These are phyloP conservation scores for Paraplagusia blochii DNA, from an alignment of 2,113 vertebrate species.

Conservation along the genomic window DNA sequence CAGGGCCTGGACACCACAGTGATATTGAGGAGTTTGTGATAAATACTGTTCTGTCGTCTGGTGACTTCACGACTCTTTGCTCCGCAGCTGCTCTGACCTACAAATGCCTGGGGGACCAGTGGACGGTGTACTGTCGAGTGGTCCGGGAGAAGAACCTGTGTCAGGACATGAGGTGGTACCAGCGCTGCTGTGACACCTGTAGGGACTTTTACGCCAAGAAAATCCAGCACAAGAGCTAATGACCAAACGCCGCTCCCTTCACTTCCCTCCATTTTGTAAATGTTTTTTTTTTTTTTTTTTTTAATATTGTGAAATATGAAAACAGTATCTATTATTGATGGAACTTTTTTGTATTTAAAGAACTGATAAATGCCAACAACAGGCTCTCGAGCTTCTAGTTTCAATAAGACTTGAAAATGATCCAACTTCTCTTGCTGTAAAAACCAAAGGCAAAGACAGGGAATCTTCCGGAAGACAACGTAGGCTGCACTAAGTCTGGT, in stretches of 20 bases:
- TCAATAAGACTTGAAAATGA: constrained; percentile 75
- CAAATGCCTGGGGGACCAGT: constrained; percentile 92
- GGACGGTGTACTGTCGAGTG: constrained; percentile 92
- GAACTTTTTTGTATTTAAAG: constrained; percentile 43
- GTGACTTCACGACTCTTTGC: not conserved
- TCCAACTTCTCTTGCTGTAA: constrained; percentile 68
- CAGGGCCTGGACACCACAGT: no score
- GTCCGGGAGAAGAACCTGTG: constrained; percentile 93
- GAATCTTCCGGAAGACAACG: constrained; percentile 54
- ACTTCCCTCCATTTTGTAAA: constrained; percentile 47
- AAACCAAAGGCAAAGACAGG: constrained; percentile 22
- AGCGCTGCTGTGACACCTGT: constrained; percentile 94
- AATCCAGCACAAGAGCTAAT: constrained; percentile 82
- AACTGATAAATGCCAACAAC: constrained; percentile 55
- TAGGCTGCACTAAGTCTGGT: constrained; percentile 28
- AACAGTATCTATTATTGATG: constrained; percentile 36
- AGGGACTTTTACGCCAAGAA: constrained; percentile 93
- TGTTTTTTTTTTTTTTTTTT: constrained; percentile 17
- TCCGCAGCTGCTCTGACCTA: constrained; percentile 89
- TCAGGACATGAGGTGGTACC: constrained; percentile 96
- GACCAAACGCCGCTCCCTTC: constrained; percentile 46
- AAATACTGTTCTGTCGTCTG: no score
- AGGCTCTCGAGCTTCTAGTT: constrained; percentile 63
- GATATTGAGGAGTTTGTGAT: no score
- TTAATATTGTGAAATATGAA: constrained; percentile 53